A percentile compares a stretch with the other conserved stretches of the same genome.
Evolutionary conservation across 1,140 invertebrate species (phyloP).

Genomic region (Meloidogyne floridensis): DNA sequence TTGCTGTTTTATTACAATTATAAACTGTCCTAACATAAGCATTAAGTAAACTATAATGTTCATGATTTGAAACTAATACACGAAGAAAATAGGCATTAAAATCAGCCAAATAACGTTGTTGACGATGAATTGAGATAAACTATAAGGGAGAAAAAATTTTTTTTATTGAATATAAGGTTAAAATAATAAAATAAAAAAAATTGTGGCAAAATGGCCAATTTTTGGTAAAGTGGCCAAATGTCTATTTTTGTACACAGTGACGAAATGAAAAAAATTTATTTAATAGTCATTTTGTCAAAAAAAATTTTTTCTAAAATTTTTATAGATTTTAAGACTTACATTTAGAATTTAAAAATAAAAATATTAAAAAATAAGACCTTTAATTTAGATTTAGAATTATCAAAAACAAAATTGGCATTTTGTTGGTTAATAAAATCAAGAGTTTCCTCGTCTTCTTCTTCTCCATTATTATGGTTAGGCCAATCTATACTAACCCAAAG

Average conservation of each 20-base stretch:
- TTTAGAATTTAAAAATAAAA: too few relatives aligned
- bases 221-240: too few relatives aligned
- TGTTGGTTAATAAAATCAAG: neutral
- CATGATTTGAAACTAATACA: constrained; percentile 57
- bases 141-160: constrained; percentile 21
- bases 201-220: neutral
- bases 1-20: constrained; percentile 28
- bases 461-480: neutral
- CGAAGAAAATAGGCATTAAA: constrained; percentile 61
- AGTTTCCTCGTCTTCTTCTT: neutral
- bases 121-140: constrained; percentile 45
- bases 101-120: constrained; percentile 43
- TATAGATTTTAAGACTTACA: too few relatives aligned
- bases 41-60: constrained; percentile 56
- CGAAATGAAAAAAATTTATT: too few relatives aligned
- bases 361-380: neutral
- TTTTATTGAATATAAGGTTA: neutral
- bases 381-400: neutral
- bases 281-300: too few relatives aligned
- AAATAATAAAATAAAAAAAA: neutral
- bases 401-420: neutral
- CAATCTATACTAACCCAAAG: neutral
- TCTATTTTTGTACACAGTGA: too few relatives aligned
- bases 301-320: too few relatives aligned
- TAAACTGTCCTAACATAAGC: constrained; percentile 58